phyloP scores from a whole-genome alignment of 1,140 invertebrate species.

The Orius laevigatus region DNA sequence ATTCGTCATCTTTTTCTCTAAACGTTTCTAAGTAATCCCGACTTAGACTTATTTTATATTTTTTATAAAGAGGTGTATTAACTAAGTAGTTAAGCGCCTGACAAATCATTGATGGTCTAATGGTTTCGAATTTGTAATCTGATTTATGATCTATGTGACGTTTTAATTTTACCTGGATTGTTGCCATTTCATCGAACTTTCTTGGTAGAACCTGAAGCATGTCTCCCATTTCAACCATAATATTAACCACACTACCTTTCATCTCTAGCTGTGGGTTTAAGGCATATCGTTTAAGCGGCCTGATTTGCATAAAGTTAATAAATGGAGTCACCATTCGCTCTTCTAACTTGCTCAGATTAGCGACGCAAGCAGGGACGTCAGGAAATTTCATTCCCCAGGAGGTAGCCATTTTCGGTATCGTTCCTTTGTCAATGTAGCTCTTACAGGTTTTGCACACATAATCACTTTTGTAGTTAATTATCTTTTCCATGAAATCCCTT shows the following conservation, averaged over 20 bases:
- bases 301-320: background rate
- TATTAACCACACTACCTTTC: constrained; percentile 3
- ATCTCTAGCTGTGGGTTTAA: background rate
- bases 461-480: too few species aligned
- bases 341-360: background rate
- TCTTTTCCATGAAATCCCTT: too few species aligned
- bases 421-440: background rate
- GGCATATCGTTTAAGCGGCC: background rate
- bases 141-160: background rate
- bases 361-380: background rate
- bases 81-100: background rate
- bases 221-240: background rate
- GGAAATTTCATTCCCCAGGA: background rate
- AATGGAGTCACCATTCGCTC: background rate
- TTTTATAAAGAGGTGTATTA: background rate
- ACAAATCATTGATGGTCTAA: background rate
- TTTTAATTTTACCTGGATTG: background rate
- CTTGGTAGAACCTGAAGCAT: background rate
- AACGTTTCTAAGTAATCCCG: background rate
- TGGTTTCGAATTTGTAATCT: background rate
- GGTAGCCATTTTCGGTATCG: background rate
- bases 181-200: background rate
- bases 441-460: background rate
- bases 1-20: background rate
- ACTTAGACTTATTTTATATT: background rate